These are phyloP conservation scores for Alces alces DNA, from an alignment of 2,113 vertebrate genomes.

Conservation along the genomic window DNA sequence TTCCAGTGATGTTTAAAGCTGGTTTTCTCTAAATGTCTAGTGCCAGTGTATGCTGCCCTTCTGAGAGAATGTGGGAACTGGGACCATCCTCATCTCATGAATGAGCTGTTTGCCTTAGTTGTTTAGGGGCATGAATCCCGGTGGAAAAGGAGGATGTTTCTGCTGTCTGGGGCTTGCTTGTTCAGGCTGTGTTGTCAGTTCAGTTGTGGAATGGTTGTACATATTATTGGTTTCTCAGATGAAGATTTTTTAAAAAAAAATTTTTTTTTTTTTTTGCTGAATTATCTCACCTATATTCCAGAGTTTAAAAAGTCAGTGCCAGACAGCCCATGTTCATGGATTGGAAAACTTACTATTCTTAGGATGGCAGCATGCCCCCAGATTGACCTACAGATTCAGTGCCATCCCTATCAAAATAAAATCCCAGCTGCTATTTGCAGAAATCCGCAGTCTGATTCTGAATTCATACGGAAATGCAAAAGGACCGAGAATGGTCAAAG, in stretches of 20 bases:
- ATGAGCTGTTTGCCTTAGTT: neutral
- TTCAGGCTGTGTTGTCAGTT: neutral
- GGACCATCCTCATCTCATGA: neutral
- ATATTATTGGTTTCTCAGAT: neutral
- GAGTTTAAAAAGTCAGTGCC: neutral
- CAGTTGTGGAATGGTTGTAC: neutral
- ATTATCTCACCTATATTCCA: neutral
- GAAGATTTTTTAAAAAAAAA: neutral
- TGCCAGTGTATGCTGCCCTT: neutral
- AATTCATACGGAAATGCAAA: neutral
- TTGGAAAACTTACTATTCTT: neutral
- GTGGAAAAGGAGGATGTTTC: neutral
- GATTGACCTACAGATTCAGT: neutral
- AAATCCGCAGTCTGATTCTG: neutral
- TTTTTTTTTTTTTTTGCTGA: neutral
- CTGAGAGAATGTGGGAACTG: neutral
- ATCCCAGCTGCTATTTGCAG: neutral
- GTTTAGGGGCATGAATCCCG: neutral
- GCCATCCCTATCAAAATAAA: neutral
- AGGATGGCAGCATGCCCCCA: neutral
- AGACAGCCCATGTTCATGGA: neutral
- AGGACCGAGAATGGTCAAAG: neutral
- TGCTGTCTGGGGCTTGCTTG: neutral
- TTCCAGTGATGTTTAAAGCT: neutral
- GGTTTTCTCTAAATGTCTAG: neutral